Evolutionary conservation across 2,888 invertebrate genomes (phyloP), one percentile per base, ranked within the genome.

Genomic region (Cylindroiulus punctatus): DNA sequence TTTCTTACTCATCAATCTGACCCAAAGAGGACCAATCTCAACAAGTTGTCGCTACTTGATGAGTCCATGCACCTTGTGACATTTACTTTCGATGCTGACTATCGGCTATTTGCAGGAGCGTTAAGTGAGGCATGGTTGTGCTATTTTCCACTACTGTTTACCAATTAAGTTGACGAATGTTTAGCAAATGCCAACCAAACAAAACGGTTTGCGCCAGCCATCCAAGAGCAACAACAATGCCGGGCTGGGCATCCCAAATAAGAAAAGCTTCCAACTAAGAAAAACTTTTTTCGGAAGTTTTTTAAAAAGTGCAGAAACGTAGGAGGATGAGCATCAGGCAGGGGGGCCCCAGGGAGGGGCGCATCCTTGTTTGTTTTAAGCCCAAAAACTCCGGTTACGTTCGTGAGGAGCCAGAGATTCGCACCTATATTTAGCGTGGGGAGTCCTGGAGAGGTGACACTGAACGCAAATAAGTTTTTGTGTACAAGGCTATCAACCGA

Each of bases 381-480:
- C 26, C 44, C 65, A n/a, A 22, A 65, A 65, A 57, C 57, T 57
- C 8, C 52, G 52, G 19, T 52, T 2, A 52, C 57, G 57, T 22
- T 57, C 57, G 22, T 8, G n/a, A 65, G 22, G n/a, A 65, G 65
- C n/a, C 65, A 65, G 26, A 65, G 26, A 65, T 65, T 65, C 65
- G 65, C 65, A 65, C 65, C 65, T 65, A 65, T 65, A 65, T 65
- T 65, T 65, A 65, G 65, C 65, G 26, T 65, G 65, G 65, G 65
- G 65, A 65, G 65, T 65, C 65, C 65, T 65, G 65, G 26, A 65
- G 65, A 65, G 65, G 65, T 65, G 65, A 65, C 65, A 65, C 65
- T 65, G 65, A 65, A 65, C 65, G 65, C 26, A 65, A 65, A 65
- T 65, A 65, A 65, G 65, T 65, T 65, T 44, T 26, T 65, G 65